Percentiles rank a stretch among this genome's conserved stretches.
Conservation (phyloP, 2,888 invertebrate species). For the Trissolcus japonicus region DNA sequence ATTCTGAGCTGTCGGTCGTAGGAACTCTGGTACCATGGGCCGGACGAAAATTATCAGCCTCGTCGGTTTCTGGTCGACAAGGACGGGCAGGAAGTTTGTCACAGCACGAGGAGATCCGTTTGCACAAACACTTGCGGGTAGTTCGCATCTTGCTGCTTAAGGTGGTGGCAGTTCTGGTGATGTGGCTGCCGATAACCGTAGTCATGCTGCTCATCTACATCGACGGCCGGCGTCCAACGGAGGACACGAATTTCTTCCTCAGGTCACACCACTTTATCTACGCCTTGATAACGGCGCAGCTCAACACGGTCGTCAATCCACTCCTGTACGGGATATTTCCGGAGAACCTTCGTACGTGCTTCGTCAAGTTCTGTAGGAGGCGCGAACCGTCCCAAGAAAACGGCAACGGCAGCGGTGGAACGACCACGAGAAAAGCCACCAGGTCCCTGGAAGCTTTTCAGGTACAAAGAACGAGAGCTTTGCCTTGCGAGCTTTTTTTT, state of each 20-base stretch:
- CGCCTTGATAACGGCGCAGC: slow-evolving; percentile 77
- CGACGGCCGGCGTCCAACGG: slow-evolving; percentile 77
- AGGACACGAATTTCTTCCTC: slow-evolving; percentile 78
- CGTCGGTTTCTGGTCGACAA: slow-evolving; percentile 69
- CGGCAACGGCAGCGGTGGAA: slow-evolving; percentile 60
- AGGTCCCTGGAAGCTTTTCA: slow-evolving; percentile 67
- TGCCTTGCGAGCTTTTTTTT: background rate
- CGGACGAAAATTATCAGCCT: slow-evolving; percentile 75
- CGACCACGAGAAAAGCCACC: slow-evolving; percentile 44
- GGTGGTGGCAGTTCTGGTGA: slow-evolving; percentile 78
- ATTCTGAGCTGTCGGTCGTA: slow-evolving; percentile 77
- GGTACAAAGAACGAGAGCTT: slow-evolving; percentile 28
- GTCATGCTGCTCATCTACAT: slow-evolving; percentile 78
- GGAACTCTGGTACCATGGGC: slow-evolving; percentile 77
- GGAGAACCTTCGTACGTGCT: slow-evolving; percentile 78
- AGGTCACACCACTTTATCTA: slow-evolving; percentile 78
- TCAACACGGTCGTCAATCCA: slow-evolving; percentile 79
- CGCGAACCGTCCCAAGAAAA: slow-evolving; percentile 58
- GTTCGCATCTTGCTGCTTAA: slow-evolving; percentile 78
- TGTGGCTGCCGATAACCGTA: slow-evolving; percentile 79
- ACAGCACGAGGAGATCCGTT: slow-evolving; percentile 77
- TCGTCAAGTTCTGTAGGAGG: slow-evolving; percentile 75
- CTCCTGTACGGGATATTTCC: slow-evolving; percentile 79
- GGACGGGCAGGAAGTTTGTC: slow-evolving; percentile 76
- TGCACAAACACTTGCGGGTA: slow-evolving; percentile 78